Evolutionary conservation across 2,113 vertebrate genomes (phyloP).

Genomic region (Channa maculata): DNA sequence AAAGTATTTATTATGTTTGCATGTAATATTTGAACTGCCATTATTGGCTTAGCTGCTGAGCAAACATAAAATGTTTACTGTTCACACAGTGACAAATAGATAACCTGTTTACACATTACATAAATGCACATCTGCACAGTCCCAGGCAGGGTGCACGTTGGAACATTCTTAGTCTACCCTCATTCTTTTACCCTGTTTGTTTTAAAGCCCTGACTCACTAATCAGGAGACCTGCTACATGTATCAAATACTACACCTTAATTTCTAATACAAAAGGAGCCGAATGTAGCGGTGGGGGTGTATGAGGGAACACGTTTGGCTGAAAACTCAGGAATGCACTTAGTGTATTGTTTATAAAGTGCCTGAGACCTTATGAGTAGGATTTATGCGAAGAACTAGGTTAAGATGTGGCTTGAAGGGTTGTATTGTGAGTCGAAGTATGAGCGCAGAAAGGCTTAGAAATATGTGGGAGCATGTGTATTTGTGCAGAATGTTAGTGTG

Average conservation of each 20-base stretch:
- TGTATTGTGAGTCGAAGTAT: conserved; percentile 66
- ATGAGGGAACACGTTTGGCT: conserved; percentile 34
- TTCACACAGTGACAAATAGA: neutral
- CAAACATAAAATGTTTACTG: conserved; percentile 9
- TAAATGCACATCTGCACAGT: neutral
- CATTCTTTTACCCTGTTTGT: neutral
- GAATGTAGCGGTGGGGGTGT: neutral
- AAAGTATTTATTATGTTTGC: conserved; percentile 34
- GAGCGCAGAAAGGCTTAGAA: conserved; percentile 57
- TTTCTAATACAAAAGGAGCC: neutral
- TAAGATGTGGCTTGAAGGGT: conserved; percentile 78
- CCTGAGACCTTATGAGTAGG: conserved; percentile 66
- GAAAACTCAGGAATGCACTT: conserved; percentile 22
- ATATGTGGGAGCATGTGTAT: conserved; percentile 40
- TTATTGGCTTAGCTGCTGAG: conserved; percentile 7
- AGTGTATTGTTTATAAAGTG: conserved; percentile 51
- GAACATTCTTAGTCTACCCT: neutral
- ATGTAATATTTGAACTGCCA: neutral
- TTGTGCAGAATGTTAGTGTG: conserved; percentile 52
- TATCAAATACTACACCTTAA: neutral
- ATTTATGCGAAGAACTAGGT: conserved; percentile 75
- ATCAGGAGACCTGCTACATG: neutral
- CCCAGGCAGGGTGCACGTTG: neutral
- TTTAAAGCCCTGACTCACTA: neutral
- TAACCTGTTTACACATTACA: conserved; percentile 1